Percentiles rank a stretch among this genome's conserved stretches.
These are phyloP conservation scores for Drosophila setosimentum DNA, from an alignment of 2,888 invertebrate genomes.

Conservation along the genomic window DNA sequence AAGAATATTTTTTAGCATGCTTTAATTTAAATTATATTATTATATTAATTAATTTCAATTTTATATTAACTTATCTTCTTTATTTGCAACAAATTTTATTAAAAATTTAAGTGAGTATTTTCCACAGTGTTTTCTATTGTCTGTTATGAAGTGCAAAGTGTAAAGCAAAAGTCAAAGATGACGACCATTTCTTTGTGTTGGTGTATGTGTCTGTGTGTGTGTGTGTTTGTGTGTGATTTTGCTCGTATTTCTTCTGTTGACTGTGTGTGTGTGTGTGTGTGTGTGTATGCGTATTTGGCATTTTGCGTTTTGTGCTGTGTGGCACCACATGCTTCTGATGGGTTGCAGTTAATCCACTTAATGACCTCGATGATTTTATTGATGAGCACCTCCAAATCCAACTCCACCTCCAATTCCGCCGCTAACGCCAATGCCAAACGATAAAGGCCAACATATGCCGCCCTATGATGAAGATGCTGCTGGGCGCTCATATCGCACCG, in stretches of 20 bases:
- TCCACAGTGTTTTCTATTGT: slow-evolving; percentile 42
- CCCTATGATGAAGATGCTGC: slow-evolving; percentile 75
- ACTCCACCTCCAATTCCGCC: slow-evolving; percentile 24
- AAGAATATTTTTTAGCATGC: background rate
- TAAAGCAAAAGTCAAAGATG: slow-evolving; percentile 71
- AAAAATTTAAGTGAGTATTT: background rate
- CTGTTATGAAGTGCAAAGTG: slow-evolving; percentile 82
- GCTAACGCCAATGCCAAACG: slow-evolving; percentile 35
- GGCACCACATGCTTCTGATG: slow-evolving; percentile 84
- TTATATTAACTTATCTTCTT: background rate
- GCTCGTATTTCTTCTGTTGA: slow-evolving; percentile 49
- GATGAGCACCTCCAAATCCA: slow-evolving; percentile 73
- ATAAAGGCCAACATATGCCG: slow-evolving; percentile 73
- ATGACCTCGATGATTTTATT: slow-evolving; percentile 85
- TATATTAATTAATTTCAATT: background rate
- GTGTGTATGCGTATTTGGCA: slow-evolving; percentile 61
- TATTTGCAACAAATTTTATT: background rate
- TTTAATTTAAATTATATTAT: background rate
- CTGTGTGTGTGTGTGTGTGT: slow-evolving; percentile 17
- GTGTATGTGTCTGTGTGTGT: slow-evolving; percentile 13
- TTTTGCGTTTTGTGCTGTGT: slow-evolving; percentile 66
- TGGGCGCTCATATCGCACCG: slow-evolving; percentile 49
- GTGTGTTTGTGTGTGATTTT: slow-evolving; percentile 67
- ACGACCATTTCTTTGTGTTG: slow-evolving; percentile 50
- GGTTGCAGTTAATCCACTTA: slow-evolving; percentile 85